Evolutionary conservation across 2,888 invertebrate genomes (phyloP), one percentile per base, ranked within the genome.

Genomic region (Erebia ligea): DNA sequence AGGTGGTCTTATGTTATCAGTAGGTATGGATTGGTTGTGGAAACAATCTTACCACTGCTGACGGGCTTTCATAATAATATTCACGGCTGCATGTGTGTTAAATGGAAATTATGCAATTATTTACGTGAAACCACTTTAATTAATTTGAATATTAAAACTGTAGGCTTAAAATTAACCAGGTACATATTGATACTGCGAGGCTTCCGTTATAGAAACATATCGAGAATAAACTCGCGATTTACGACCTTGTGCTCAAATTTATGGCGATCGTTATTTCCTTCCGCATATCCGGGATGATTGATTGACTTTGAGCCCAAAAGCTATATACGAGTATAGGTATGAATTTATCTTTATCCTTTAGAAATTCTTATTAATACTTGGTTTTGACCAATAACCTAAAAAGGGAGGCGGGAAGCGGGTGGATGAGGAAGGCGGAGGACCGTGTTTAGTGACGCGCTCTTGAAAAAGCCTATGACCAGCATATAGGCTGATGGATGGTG

Each of bases 261-360:
- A 67, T 48, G 34, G 11, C 57, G 48, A 25, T 67, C 67, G 67
- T 67, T 67, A 67, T 67, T 67, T 67, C 67, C 57, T 67, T 58
- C 40, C 17, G 25, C 58, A 48, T 58, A 67, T 67, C 65, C 58
- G 58, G 9, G 6, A 58, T 48, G 67, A 48, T 45, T 67, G 57
- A 67, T 67, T 48, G 48, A 48, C 58, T 57, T 48, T 8, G 10
- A 58, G 25, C n/a, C 48, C 58, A 58, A 58, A 67, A 17, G 19
- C 15, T 42, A 54, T 65, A 0, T 8, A n/a, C n/a, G n/a, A n/a
- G n/a, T 50, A 50, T 25, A 21, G 21, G 56, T 34, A 50, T 19
- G 11, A 13, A 45, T 61, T 34, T 34, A 34, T 6, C 34, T 61
- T 34, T 34, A 34, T 6, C 34, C 45, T 45, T 45, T 45, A 13